Base-by-base conservation (phyloP, 1,140 invertebrate species). In the Caenorhabditis remanei region DNA sequence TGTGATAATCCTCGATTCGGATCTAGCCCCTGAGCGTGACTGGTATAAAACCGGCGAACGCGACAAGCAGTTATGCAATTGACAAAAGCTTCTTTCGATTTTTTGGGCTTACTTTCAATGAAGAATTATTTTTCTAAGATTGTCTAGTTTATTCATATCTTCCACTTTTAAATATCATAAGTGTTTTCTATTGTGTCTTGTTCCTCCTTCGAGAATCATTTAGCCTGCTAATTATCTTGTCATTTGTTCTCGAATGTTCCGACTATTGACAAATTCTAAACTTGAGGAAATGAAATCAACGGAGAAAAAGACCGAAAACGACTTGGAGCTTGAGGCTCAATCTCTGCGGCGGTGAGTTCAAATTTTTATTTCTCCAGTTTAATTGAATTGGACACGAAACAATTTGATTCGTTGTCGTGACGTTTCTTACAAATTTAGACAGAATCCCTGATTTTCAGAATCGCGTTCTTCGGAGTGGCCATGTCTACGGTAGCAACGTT, bases 21-120 rank as follows among this genome's bases (percentile, higher is more conserved):
- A 79, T 79, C 46, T 48, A 50, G 43, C 40, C 41, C 46, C 65
- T 41, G 3, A 43, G 19, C n/a, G 71, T 79, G 71, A 79, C 71
- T 50, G 71, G 71, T 79, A 79, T 79, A 79, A 79, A 79, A 79
- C 46, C 71, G 71, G 71, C 71, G 71, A 79, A 50, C 46, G 65
- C 65, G 65, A 43, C 40, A 71, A 79, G 71, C n/a, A 46, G 71
- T 50, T 79, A 79, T 48, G 65, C 43, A 79, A 53, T 79, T 46
- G 67, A 21, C 50, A 32, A 32, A 65, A 19, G 63, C 24, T 65
- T 46, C 65, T 46, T 43, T 13, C 21, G 9, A 21, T 32, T n/a
- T 50, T 79, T 79, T 50, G 16, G 53, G 71, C 71, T 79, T 48
- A 79, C 71, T 50, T 79, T 79, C n/a, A 79, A 79, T 75, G 53